A percentile compares a stretch with the other conserved stretches of the same genome.
These are phyloP conservation scores for Palaemon carinicauda DNA, from an alignment of 1,140 invertebrate species.

Conservation along the genomic window DNA sequence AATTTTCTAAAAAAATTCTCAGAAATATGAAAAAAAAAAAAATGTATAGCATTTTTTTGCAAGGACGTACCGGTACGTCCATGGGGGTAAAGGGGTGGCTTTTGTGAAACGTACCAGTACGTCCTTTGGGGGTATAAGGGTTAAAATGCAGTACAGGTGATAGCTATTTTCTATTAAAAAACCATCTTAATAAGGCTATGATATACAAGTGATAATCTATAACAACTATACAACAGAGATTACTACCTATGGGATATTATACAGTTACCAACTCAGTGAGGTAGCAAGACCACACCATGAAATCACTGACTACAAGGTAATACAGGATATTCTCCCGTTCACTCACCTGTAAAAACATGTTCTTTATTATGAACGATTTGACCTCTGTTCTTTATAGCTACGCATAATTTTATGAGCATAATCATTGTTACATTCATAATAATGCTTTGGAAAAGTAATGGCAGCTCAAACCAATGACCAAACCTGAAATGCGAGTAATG, in stretches of 20 bases:
- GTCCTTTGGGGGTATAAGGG: too few species aligned
- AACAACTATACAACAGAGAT: neutral
- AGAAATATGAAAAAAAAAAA: too few species aligned
- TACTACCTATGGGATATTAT: neutral
- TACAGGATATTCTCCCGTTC: neutral
- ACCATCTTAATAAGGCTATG: too few species aligned
- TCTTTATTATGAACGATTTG: slow-evolving; percentile 80
- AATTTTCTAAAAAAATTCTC: too few species aligned
- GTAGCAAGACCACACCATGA: neutral
- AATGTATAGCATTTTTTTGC: too few species aligned
- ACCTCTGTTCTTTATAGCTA: slow-evolving; percentile 83
- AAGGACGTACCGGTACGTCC: too few species aligned
- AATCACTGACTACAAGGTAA: neutral
- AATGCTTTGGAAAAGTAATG: slow-evolving; percentile 94
- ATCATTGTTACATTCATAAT: slow-evolving; percentile 98
- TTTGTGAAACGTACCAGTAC: too few species aligned
- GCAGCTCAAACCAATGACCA: slow-evolving; percentile 94
- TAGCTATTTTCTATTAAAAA: too few species aligned
- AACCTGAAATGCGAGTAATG: slow-evolving; percentile 78
- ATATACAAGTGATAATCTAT: too few species aligned
- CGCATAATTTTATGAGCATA: slow-evolving; percentile 92
- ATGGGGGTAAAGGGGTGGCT: too few species aligned
- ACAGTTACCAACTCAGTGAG: neutral
- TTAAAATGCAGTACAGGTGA: too few species aligned
- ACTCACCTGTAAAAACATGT: slow-evolving; percentile 80